phyloP scores from a whole-genome alignment of 2,888 invertebrate species.

The Platypus cylindrus region DNA sequence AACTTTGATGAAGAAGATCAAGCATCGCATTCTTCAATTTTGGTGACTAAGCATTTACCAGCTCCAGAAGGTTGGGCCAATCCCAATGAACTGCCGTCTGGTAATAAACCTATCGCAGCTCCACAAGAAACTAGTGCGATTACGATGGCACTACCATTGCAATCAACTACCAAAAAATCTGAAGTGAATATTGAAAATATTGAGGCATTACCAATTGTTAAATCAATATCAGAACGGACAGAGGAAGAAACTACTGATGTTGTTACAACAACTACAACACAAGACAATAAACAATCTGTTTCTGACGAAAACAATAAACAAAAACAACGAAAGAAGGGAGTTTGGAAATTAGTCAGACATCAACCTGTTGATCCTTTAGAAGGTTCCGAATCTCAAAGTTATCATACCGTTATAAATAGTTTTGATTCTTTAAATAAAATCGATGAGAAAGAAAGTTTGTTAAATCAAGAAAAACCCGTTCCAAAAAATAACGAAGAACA shows the following conservation, averaged over 20 bases:
- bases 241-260: too few relatives aligned
- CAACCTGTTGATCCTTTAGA: constrained; percentile 57
- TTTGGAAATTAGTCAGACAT: constrained; percentile 62
- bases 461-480: not conserved
- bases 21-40: constrained; percentile 42
- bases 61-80: too few relatives aligned
- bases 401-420: constrained; percentile 34
- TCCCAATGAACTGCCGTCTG: constrained; percentile 2
- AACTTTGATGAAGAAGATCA: constrained; percentile 45
- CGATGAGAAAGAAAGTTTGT: too few relatives aligned
- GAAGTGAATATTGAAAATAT: too few relatives aligned
- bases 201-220: too few relatives aligned
- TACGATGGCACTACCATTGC: constrained; percentile 8
- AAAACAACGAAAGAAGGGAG: constrained; percentile 48
- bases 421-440: constrained; percentile 24
- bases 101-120: not conserved
- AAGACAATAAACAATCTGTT: constrained; percentile 15
- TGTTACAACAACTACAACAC: too few relatives aligned
- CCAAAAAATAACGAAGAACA: too few relatives aligned
- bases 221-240: too few relatives aligned
- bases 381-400: constrained; percentile 67
- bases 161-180: constrained; percentile 19
- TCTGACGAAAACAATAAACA: too few relatives aligned
- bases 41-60: constrained; percentile 37
- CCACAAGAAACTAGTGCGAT: not conserved